Base-by-base conservation (phyloP, 2,888 invertebrate genomes). In the Melipona bicolor region DNA sequence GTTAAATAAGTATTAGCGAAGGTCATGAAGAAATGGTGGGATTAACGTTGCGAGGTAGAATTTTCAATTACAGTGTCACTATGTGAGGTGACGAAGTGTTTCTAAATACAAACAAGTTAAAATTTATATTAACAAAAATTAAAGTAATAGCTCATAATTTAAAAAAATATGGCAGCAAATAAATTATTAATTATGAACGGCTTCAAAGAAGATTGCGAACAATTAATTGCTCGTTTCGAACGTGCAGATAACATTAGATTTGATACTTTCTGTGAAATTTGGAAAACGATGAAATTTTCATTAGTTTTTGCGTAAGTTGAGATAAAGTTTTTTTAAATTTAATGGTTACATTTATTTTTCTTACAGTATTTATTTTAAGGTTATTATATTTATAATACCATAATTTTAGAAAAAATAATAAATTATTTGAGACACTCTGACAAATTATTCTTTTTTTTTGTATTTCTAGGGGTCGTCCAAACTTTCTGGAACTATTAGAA, bases 251-350 rank as follows among this genome's bases (percentile, higher is more conserved):
- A 90, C 9, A 91, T 92, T 5, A 88, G 92, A 75, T 94, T 93
- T 87, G 87, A 92, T 77, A 90, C 87, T 19, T 94, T 94, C 82
- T 88, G 89, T 50, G 85, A 91, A 24, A 87, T 91, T 24, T 94
- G 94, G 94, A 91, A 89, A 77, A 89, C 91, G 4, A 91, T 93
- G 92, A 92, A 94, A 74, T 94, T 94, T 86, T 91, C 93, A 5
- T 76, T 92, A 2, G 84, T 94, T 56, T 94, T 94, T 80, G 64
- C 85, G 94, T 94, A 79, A 89, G 93, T 36, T n/a, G 13, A 24
- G 43, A 11, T 59, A 27, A 36, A 32, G 3, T 61, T 15, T 69
- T 6, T 11, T 19, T 52, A 15, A 61, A 32, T 49, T 49, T 73
- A n/a, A 27, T 52, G 2, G 17, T 71, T 32, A n/a, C 32, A 52